Percentiles rank a stretch among this genome's conserved stretches.
phyloP scores from a whole-genome alignment of 2,113 vertebrate genomes.

The Tragelaphus imberbis region DNA sequence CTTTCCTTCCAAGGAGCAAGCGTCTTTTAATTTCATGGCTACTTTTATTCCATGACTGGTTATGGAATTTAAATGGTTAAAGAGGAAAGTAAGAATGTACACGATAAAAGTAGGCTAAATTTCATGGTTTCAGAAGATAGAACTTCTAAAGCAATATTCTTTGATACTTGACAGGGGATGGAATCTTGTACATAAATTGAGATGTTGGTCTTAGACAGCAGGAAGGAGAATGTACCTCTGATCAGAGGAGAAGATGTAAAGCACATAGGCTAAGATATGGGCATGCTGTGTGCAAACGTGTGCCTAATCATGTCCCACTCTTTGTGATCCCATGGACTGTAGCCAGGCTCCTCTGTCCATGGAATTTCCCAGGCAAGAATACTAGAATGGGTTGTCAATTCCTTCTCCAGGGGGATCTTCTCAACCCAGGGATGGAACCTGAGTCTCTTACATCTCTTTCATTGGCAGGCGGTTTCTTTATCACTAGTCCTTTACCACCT shows the following conservation, averaged over 20 bases:
- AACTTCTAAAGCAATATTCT: neutral
- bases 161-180: neutral
- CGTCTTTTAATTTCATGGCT: no score
- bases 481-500: neutral
- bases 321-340: neutral
- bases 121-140: neutral
- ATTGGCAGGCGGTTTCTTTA: neutral
- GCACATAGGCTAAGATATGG: neutral
- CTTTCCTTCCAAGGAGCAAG: no score
- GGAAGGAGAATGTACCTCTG: neutral
- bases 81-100: neutral
- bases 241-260: neutral
- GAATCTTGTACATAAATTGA: neutral
- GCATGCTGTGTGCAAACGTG: neutral
- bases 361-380: neutral
- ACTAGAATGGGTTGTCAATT: neutral
- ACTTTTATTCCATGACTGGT: no score
- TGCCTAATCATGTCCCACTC: accelerated
- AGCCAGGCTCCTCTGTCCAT: neutral
- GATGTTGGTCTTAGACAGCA: neutral
- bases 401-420: neutral
- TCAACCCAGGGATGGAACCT: neutral
- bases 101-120: neutral
- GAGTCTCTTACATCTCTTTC: neutral
- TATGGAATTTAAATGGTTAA: neutral